These are phyloP conservation scores for Ecliptopera silaceata DNA, from an alignment of 2,888 invertebrate genomes.

Conservation along the genomic window DNA sequence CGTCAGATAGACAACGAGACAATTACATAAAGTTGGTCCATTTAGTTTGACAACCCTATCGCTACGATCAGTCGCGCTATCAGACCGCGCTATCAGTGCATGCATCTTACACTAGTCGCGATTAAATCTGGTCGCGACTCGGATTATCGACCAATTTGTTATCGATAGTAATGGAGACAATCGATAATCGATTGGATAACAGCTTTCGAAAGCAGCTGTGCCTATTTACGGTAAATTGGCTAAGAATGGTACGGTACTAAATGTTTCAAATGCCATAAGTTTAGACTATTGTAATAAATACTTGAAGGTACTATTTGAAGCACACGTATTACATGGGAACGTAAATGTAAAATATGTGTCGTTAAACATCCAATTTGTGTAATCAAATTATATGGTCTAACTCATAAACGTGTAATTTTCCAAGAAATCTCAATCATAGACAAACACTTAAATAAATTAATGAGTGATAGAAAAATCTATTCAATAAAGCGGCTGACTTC, in stretches of 20 bases:
- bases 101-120: slow-evolving; percentile 64
- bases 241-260: background rate
- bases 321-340: too few species aligned
- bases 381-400: too few species aligned
- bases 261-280: too few species aligned
- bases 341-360: too few species aligned
- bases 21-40: slow-evolving; percentile 1
- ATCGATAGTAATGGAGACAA: slow-evolving; percentile 52
- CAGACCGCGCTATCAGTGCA: slow-evolving; percentile 51
- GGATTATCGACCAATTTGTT: slow-evolving; percentile 60
- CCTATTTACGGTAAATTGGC: slow-evolving; percentile 2
- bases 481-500: slow-evolving; percentile 1
- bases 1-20: background rate
- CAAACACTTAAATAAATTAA: too few species aligned
- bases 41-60: slow-evolving; percentile 18
- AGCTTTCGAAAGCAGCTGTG: slow-evolving; percentile 10
- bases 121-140: slow-evolving; percentile 51
- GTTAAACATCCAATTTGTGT: too few species aligned
- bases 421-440: too few species aligned
- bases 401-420: too few species aligned
- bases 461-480: too few species aligned
- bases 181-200: slow-evolving; percentile 36
- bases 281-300: too few species aligned
- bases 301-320: too few species aligned
- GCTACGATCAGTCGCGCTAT: slow-evolving; percentile 44